Base-by-base conservation (phyloP, 2,888 invertebrate species). In the Papilio protenor region DNA sequence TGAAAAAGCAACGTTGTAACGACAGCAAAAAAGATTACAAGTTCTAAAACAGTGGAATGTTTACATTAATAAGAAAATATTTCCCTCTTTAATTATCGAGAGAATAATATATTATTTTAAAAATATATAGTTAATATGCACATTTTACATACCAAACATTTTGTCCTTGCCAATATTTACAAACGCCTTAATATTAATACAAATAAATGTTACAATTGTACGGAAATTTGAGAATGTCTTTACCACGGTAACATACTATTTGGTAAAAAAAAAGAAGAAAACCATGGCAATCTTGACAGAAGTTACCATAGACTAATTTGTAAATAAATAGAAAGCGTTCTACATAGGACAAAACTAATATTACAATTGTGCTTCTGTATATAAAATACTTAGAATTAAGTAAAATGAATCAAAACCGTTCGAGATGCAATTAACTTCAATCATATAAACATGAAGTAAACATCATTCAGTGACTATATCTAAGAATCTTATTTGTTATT, bases 21-120 rank as follows among this genome's bases (percentile, higher is more conserved):
- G 23, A 33, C 16, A 64, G 64, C 8, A 55, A n/a, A 11, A 1
- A 23, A 59, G 21, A 57, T 12, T 16, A 57, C 16, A 57, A 55
- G 11, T 12, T 59, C 18, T 69, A 21, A 12, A 69, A 18, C 45
- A 69, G 45, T 69, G 66, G 66, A 69, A 69, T 69, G 66, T 45
- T 45, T 69, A 69, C 8, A 69, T 69, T 21, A 21, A 45, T 69
- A 45, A 12, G 45, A 69, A 69, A 69, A 69, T 45, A 69, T 45
- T 21, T 21, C 11, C 3, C 21, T 69, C 33, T n/a, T 8, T 45
- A 66, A 40, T 45, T n/a, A 45, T 69, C 4, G 5, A 69, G 21
- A 21, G 45, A 21, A 45, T 45, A n/a, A 40, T 6, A 66, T 40
- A 10, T 14, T 27, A 64, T 64, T 33, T 16, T 16, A 6, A 16